Evolutionary conservation across 2,113 vertebrate genomes (phyloP).

Genomic region (Gallinago media): DNA sequence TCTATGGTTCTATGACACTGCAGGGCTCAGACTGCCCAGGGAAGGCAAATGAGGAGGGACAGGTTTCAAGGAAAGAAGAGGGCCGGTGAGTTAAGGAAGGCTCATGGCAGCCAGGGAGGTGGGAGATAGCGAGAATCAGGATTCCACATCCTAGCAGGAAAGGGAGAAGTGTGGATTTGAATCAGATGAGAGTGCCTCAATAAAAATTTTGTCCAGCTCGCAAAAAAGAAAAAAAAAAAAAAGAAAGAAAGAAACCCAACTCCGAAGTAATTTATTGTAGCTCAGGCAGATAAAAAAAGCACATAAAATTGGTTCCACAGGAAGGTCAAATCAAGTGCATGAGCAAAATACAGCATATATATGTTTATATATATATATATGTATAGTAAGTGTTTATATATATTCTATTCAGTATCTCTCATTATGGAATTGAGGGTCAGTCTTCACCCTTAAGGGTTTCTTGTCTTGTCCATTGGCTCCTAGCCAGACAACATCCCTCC

Average conservation of each 20-base stretch:
- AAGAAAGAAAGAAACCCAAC: background rate
- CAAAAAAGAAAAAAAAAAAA: background rate
- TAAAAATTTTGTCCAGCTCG: background rate
- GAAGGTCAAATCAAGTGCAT: slow-evolving; percentile 16
- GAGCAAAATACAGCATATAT: background rate
- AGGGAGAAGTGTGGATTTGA: background rate
- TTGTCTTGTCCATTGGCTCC: background rate
- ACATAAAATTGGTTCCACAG: background rate
- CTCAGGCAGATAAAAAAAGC: background rate
- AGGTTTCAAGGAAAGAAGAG: background rate
- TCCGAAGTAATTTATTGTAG: slow-evolving; percentile 36
- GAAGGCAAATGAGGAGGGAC: background rate
- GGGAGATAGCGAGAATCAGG: background rate
- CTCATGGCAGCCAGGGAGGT: background rate
- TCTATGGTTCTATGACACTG: too few species aligned
- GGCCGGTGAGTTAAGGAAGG: background rate
- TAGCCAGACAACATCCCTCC: background rate
- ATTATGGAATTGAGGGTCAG: background rate
- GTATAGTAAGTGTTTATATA: background rate
- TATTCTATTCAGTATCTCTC: background rate
- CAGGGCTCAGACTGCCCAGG: background rate
- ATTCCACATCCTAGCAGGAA: background rate
- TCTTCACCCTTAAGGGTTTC: background rate
- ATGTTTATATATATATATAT: too few species aligned
- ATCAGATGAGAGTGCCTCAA: background rate